Conservation (phyloP, 2,797 vertebrate genomes). For the Silurus aristotelis region DNA sequence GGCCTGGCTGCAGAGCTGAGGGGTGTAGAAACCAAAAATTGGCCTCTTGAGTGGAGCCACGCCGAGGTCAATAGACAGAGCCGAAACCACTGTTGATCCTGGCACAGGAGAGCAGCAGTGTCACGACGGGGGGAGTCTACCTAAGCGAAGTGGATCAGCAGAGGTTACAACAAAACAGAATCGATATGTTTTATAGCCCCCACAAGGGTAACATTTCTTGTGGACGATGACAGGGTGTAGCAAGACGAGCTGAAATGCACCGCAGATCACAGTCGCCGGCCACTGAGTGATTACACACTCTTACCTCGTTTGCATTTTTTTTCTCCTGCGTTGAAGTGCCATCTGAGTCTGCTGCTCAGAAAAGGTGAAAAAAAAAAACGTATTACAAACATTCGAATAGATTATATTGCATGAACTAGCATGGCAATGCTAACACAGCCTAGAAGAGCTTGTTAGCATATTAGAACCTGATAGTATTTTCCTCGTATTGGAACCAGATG, state of each 20-base stretch:
- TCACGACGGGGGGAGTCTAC: conserved; percentile 52
- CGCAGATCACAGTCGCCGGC: conserved; percentile 42
- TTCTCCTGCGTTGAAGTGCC: conserved; percentile 15
- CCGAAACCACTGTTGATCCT: conserved; percentile 55
- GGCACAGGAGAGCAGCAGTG: conserved; percentile 49
- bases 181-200: conserved; percentile 56
- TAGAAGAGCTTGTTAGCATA: conserved; percentile 23
- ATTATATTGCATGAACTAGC: not conserved
- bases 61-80: conserved; percentile 53
- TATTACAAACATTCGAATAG: not conserved
- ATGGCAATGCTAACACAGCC: not conserved
- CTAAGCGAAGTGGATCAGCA: conserved; percentile 55
- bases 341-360: conserved; percentile 17
- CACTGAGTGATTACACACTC: conserved; percentile 52
- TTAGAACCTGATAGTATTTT: conserved; percentile 12
- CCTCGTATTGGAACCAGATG: conserved; percentile 20
- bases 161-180: conserved; percentile 55
- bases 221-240: conserved; percentile 52
- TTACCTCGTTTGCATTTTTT: conserved; percentile 38
- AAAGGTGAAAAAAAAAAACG: not conserved
- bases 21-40: conserved; percentile 45
- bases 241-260: conserved; percentile 34
- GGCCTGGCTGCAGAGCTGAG: conserved; percentile 24
- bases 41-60: conserved; percentile 53
- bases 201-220: conserved; percentile 51